Evolutionary conservation across 2,113 vertebrate genomes (phyloP), one percentile per base, ranked within the genome.

Genomic region (Nycticorax nycticorax): DNA sequence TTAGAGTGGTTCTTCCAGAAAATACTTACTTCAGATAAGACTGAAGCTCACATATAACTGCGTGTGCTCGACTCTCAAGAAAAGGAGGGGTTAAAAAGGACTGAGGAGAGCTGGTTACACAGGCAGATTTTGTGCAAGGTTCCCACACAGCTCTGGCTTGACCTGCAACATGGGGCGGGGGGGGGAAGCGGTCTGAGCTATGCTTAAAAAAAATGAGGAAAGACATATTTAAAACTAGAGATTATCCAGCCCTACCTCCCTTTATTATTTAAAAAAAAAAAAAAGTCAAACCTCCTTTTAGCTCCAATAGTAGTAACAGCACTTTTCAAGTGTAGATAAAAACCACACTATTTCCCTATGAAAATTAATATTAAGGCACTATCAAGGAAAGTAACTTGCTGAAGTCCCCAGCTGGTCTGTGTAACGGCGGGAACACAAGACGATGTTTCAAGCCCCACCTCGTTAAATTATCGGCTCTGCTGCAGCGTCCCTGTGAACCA

Each of bases 1-100:
- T 93, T 64, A 92, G 71, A 94, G 63, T 45, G 88, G 88, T 94
- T 95, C 78, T 94, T 74, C 85, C 90, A 88, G 63, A 73, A 92
- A 72, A 73, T 89, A 93, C 94, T 96, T 91, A 87, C 94, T 96
- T 93, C 94, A 95, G 94, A 45, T 94, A 96, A 94, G 82, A 69
- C 90, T 94, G 93, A 95, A 96, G 88, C 71, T 90, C 95, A 95
- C 89, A 69, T 76, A 48, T 56, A 96, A 78, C 81, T 91, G 91
- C 93, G 45, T 85, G 84, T 81, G 81, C 93, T 96, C 94, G 96
- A 74, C 62, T 94, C 89, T 93, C 93, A 92, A 93, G 96, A 93
- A 97, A 96, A 95, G 89, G 84, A 93, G 53, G 71, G 41, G 41
- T 90, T 96, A 91, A 95, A 96, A 95, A 90, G 94, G 93, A 91